Evolutionary conservation across 1,140 invertebrate species (phyloP), one percentile per base, ranked within the genome.

Genomic region (Saccostrea cuccullata): DNA sequence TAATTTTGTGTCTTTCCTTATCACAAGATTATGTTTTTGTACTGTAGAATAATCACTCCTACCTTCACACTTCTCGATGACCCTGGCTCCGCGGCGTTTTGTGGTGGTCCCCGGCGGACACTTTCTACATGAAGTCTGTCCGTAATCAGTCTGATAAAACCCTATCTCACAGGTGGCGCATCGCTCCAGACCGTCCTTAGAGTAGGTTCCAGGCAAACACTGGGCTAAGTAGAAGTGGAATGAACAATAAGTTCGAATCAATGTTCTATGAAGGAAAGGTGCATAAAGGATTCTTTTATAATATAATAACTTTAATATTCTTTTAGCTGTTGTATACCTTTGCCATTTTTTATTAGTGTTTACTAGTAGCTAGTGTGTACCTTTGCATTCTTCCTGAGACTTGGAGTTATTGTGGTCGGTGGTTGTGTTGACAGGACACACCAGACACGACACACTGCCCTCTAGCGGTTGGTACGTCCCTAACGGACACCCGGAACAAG

Each of bases 101-200:
- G 99, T 99, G 92, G 98, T 99, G 11, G 97, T 99, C 87, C 97
- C 97, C 91, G 97, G 96, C 1, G 98, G 98, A 95, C 99, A 99
- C 87, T 97, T 96, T 23, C 97, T 95, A 92, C 97, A 97, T 23
- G 92, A 90, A 1, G 90, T 94, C 92, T 96, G 95, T 17, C 96
- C 96, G 90, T 96, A 96, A 15, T 95, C 89, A 2, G 96, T 92
- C 92, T 97, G 97, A 91, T 96, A 97, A 83, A 93, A 95, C 0
- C 96, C 96, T 58, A 91, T 84, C 3, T 94, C 93, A 92, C 97
- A 97, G 0, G 96, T 96, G 82, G 95, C 94, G 91, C 97, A 97
- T 47, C 96, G 93, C 88, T 96, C 95, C n/a, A 96, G 90, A 8
- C 96, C 95, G 88, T 94, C 94, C 8, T 87, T 70, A 13, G 96